Evolutionary conservation across 2,113 vertebrate species (phyloP).

Genomic region (Gambusia holbrooki): DNA sequence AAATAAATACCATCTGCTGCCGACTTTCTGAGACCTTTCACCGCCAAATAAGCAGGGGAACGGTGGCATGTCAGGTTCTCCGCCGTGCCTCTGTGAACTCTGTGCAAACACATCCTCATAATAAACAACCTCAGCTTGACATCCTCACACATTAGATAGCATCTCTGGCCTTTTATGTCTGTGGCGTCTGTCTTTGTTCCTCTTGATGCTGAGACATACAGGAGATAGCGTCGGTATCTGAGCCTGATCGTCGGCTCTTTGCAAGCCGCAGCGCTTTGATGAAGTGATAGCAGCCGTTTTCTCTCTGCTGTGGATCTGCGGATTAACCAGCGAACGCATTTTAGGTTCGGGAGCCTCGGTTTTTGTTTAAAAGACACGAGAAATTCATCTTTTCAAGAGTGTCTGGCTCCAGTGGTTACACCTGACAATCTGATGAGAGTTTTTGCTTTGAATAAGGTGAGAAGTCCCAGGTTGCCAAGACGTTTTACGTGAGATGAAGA

Average conservation of each 20-base stretch:
- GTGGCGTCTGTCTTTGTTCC: conserved; percentile 39
- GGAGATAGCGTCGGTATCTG: conserved; percentile 26
- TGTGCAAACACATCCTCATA: conserved; percentile 21
- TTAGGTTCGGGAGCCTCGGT: not conserved
- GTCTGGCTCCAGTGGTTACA: not conserved
- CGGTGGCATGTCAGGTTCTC: conserved; percentile 28
- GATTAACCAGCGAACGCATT: not conserved
- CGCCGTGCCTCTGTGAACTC: conserved; percentile 28
- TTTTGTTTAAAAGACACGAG: not conserved
- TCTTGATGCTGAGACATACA: conserved; percentile 13
- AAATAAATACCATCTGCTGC: conserved; percentile 52
- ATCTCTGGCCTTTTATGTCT: conserved; percentile 39
- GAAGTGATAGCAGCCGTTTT: not conserved
- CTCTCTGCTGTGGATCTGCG: not conserved
- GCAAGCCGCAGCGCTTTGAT: conserved; percentile 2
- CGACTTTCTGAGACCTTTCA: conserved; percentile 46
- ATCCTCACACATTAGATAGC: conserved; percentile 34
- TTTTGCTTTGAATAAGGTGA: not conserved
- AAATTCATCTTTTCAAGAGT: not conserved
- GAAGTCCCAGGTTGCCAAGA: not conserved
- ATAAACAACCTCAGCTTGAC: conserved; percentile 37
- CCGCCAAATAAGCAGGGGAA: conserved; percentile 43
- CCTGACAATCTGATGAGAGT: not conserved
- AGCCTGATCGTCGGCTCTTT: conserved; percentile 22
- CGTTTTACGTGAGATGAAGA: not conserved